phyloP scores from a whole-genome alignment of 1,140 invertebrate species.

The Harpegnathos saltator region DNA sequence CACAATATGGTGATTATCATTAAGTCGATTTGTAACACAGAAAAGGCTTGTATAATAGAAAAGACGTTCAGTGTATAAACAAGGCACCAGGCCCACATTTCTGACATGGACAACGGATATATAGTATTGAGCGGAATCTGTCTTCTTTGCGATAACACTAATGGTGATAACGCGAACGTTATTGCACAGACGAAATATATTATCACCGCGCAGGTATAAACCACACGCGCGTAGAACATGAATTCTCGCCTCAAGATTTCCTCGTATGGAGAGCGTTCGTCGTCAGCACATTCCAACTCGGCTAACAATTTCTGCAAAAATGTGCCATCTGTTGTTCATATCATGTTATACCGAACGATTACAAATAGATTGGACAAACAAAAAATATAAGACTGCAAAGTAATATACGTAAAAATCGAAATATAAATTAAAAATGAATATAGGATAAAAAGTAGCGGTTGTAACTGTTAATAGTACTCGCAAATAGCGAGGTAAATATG shows the following conservation, averaged over 20 bases:
- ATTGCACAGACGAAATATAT: neutral
- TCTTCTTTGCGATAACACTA: neutral
- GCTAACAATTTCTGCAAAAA: slow-evolving; percentile 3
- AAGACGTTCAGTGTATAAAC: neutral
- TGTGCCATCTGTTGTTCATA: no score
- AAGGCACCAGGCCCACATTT: slow-evolving; percentile 6
- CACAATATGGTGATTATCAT: slow-evolving; percentile 21
- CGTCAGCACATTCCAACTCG: neutral
- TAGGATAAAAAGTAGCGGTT: no score
- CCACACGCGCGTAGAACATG: neutral
- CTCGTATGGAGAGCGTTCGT: neutral
- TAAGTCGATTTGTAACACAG: slow-evolving; percentile 2
- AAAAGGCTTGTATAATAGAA: neutral
- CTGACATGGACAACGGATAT: slow-evolving; percentile 1
- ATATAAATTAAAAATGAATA: no score
- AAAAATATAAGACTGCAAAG: no score
- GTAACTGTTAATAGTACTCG: no score
- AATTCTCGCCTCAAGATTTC: neutral
- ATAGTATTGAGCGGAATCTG: neutral
- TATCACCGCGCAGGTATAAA: neutral
- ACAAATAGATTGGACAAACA: no score
- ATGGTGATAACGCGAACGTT: neutral
- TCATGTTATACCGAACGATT: no score
- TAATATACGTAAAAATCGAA: no score
- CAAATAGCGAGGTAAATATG: no score